These are phyloP conservation scores for Ypsolopha sequella DNA, from an alignment of 2,888 invertebrate genomes.

Conservation along the genomic window DNA sequence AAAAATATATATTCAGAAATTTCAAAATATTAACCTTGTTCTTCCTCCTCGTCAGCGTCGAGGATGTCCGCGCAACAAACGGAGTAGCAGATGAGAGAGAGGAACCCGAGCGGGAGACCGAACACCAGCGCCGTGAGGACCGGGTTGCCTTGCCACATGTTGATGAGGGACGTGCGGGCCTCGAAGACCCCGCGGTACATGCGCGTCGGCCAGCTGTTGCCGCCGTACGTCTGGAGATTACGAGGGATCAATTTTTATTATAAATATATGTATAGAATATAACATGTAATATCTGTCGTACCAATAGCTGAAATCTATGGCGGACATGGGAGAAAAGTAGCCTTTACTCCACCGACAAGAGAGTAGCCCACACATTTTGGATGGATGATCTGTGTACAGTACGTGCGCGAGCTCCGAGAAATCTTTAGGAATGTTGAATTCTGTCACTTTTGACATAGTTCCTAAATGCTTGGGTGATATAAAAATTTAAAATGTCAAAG, in stretches of 20 bases:
- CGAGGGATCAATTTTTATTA: neutral
- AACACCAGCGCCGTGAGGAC: constrained; percentile 94
- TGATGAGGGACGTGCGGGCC: constrained; percentile 79
- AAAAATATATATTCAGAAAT: no score
- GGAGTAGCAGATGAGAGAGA: constrained; percentile 94
- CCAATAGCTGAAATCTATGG: no score
- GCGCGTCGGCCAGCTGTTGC: constrained; percentile 82
- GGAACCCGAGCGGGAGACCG: constrained; percentile 93
- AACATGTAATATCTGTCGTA: no score
- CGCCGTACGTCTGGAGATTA: constrained; percentile 81
- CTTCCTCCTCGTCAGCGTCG: constrained; percentile 88
- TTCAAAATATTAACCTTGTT: constrained; percentile 28
- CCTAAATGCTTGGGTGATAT: no score
- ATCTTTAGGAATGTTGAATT: no score
- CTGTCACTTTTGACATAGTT: no score
- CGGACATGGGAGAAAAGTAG: no score
- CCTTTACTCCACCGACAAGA: neutral
- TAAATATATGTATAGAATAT: no score
- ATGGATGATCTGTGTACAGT: neutral
- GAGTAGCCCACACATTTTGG: neutral
- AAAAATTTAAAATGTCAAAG: no score
- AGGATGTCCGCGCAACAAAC: constrained; percentile 96
- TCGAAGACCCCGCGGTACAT: constrained; percentile 88
- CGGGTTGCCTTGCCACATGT: constrained; percentile 95
- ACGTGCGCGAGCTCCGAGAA: no score